phyloP scores from a whole-genome alignment of 2,888 invertebrate genomes.

The Tetheella fluctuosa region DNA sequence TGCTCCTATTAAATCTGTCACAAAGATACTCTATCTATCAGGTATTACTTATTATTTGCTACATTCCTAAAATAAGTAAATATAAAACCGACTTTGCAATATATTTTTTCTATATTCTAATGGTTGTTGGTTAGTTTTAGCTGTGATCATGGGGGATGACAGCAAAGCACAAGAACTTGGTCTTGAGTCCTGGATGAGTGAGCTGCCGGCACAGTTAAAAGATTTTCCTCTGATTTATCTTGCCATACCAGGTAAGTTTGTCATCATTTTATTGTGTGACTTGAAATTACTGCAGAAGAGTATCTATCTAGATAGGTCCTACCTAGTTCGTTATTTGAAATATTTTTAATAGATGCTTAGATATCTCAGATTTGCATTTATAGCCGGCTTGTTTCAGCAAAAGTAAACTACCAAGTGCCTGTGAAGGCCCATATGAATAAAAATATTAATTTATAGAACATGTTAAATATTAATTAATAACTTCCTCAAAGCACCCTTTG shows the following conservation, averaged over 20 bases:
- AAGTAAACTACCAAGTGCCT: too few species aligned
- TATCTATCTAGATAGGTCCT: too few species aligned
- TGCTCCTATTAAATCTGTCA: not conserved
- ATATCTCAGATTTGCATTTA: too few species aligned
- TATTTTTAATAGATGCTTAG: too few species aligned
- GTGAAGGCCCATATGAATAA: too few species aligned
- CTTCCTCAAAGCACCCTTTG: too few species aligned
- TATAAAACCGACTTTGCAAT: not conserved
- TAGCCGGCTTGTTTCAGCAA: too few species aligned
- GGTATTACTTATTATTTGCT: not conserved
- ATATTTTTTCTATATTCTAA: not conserved
- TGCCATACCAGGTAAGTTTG: slow-evolving; percentile 88
- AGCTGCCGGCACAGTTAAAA: slow-evolving; percentile 84
- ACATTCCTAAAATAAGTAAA: not conserved
- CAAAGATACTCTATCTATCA: not conserved
- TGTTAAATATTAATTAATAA: too few species aligned
- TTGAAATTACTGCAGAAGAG: not conserved
- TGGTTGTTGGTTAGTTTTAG: slow-evolving; percentile 42
- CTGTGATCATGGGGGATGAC: slow-evolving; percentile 62
- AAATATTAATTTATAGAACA: too few species aligned
- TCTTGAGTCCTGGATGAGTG: slow-evolving; percentile 89
- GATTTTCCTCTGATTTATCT: slow-evolving; percentile 87
- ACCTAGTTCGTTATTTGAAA: too few species aligned
- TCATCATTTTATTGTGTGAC: not conserved
- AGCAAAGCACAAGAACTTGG: slow-evolving; percentile 51